Base-by-base conservation (phyloP, 2,113 vertebrate genomes). In the Columba livia region DNA sequence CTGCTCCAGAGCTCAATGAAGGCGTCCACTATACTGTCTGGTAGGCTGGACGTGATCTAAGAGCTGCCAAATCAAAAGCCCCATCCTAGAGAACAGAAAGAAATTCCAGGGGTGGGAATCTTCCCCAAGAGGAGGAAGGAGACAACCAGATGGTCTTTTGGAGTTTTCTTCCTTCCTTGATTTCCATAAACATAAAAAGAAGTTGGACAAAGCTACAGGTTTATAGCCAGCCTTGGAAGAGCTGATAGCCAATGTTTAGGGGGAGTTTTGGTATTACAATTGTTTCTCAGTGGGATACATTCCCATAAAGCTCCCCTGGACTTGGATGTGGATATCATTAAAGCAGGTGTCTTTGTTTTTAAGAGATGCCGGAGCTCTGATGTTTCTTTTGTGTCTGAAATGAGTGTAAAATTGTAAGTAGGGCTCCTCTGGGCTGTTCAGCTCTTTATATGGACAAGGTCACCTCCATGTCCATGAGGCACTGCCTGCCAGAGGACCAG, bases 321-420 rank as follows among this genome's bases (percentile, higher is more conserved):
- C 51, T 92, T 86, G 72, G 87, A 61, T 60, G 36, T 4, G 21
- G 71, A 70, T 80, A 74, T 66, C 3, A 12, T 71, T 80, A 78
- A 77, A 84, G 60, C 80, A 96, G 42, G 73, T 95, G 91, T 64
- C 93, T 61, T 53, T 61, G 34, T 38, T 92, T 93, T 91, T 54
- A 85, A 62, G 87, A 77, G 72, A 65, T 83, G 12, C 12, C 3
- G 14, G 44, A 79, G 38, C 67, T 62, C 70, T 54, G 47, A 71
- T 89, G 47, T 84, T 83, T 84, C 84, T 66, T 91, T 81, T 78
- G 56, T 53, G 57, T 62, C 47, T 79, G 56, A 86, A 84, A 75
- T 0, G 5, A 72, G 47, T 10, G 32, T 81, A 71, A 80, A 87
- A 74, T 81, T 60, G 23, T 75, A 40, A 47, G 62, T 18, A 34